Evolutionary conservation across 1,140 invertebrate species (phyloP).

Genomic region (Psix sp.): DNA sequence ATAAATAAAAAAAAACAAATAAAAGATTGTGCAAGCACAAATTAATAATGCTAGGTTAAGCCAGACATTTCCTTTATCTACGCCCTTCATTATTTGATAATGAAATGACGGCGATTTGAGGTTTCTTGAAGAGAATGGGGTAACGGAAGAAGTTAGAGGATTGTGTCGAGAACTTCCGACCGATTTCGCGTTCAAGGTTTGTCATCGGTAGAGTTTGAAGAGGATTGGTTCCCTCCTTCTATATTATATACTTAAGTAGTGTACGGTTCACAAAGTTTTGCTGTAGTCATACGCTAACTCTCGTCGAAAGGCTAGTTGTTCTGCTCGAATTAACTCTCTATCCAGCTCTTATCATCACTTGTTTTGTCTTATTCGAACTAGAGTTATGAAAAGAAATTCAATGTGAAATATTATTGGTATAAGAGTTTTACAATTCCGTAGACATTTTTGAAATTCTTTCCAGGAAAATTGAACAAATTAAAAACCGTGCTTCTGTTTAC

Average conservation of each 20-base stretch:
- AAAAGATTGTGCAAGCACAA: constrained; percentile 23
- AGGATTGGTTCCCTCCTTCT: constrained; percentile 27
- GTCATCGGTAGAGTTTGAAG: constrained; percentile 51
- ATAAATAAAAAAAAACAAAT: constrained; percentile 14
- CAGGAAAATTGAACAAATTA: too few relatives aligned
- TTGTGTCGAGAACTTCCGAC: constrained; percentile 62
- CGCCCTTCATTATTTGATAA: constrained; percentile 56
- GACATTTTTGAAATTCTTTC: too few relatives aligned
- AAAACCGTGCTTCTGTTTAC: too few relatives aligned
- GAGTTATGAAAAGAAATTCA: constrained; percentile 13
- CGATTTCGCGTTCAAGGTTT: constrained; percentile 62
- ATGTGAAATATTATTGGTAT: too few relatives aligned
- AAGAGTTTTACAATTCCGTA: too few relatives aligned
- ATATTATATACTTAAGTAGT: constrained; percentile 35
- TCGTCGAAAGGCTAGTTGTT: constrained; percentile 51
- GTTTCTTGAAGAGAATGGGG: constrained; percentile 28
- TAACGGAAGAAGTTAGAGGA: constrained; percentile 46
- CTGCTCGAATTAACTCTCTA: constrained; percentile 61
- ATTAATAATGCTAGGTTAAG: constrained; percentile 33
- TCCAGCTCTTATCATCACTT: constrained; percentile 22
- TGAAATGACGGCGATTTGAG: constrained; percentile 47
- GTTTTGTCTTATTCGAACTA: constrained; percentile 21
- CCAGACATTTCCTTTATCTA: constrained; percentile 25
- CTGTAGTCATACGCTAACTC: constrained; percentile 49
- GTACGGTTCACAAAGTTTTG: constrained; percentile 50